Evolutionary conservation across 2,888 invertebrate species (phyloP).

Genomic region (Drosophila cracens): DNA sequence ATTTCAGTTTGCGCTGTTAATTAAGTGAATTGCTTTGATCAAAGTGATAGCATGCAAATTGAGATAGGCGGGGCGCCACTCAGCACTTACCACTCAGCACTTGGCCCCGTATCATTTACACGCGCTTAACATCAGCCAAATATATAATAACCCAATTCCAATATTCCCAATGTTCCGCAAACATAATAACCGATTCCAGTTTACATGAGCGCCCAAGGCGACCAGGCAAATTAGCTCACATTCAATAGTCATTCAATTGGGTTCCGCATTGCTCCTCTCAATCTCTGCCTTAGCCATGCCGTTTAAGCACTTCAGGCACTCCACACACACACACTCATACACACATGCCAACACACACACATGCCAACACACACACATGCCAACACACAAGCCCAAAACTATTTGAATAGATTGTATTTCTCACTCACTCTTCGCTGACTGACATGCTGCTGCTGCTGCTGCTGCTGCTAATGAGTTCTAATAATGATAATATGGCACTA

Average conservation of each 20-base stretch:
- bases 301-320: slow-evolving; percentile 38
- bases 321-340: neutral
- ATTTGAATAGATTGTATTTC: slow-evolving; percentile 36
- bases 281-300: slow-evolving; percentile 1
- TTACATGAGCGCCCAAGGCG: slow-evolving; percentile 20
- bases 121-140: slow-evolving; percentile 2
- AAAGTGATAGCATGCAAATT: slow-evolving; percentile 13
- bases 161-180: slow-evolving; percentile 18
- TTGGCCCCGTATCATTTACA: neutral
- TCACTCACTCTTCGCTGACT: neutral
- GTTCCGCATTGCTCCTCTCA: slow-evolving; percentile 1
- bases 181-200: slow-evolving; percentile 21
- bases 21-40: slow-evolving; percentile 48
- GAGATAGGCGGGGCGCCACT: neutral
- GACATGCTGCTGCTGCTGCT: slow-evolving; percentile 44
- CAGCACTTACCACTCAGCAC: neutral
- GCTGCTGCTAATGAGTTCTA: slow-evolving; percentile 72
- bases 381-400: slow-evolving; percentile 3
- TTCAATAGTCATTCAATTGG: slow-evolving; percentile 34
- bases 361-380: slow-evolving; percentile 2
- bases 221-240: slow-evolving; percentile 52
- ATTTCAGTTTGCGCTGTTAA: slow-evolving; percentile 45
- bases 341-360: neutral
- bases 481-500: slow-evolving; percentile 65
- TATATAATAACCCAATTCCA: neutral